phyloP scores from a whole-genome alignment of 2,113 vertebrate genomes.

The Gorsachius goisagi region DNA sequence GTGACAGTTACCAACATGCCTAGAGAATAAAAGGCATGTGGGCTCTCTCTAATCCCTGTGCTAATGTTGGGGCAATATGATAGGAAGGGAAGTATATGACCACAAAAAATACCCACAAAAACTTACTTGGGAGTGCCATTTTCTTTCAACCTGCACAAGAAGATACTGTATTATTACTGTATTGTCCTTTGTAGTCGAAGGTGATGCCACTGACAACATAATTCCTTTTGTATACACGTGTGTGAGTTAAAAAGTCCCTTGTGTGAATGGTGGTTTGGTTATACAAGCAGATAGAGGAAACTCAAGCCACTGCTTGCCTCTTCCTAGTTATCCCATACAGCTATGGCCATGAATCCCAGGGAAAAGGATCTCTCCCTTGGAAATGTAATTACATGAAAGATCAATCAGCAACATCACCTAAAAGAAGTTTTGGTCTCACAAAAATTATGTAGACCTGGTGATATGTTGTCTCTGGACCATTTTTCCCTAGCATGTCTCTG shows the following conservation, averaged over 20 bases:
- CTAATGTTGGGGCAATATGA: neutral
- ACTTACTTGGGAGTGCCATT: neutral
- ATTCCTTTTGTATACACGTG: neutral
- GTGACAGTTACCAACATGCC: neutral
- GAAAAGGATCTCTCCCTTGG: neutral
- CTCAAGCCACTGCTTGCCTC: neutral
- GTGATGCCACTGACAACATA: neutral
- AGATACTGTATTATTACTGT: neutral
- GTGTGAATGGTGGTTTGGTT: neutral
- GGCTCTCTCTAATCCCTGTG: neutral
- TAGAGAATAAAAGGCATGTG: neutral
- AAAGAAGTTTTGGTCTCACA: neutral
- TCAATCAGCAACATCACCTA: neutral
- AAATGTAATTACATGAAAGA: neutral
- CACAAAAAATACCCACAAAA: slow-evolving; percentile 3
- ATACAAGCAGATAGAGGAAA: neutral
- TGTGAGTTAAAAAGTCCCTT: neutral
- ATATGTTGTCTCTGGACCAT: accelerated
- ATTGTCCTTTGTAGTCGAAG: neutral
- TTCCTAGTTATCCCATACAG: neutral
- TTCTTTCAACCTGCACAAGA: neutral
- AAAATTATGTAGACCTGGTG: neutral
- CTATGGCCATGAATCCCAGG: neutral
- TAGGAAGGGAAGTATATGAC: neutral
- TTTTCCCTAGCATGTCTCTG: neutral